These are phyloP conservation scores for Drosophila hamatofila DNA, from an alignment of 2,888 invertebrate species.

Conservation along the genomic window DNA sequence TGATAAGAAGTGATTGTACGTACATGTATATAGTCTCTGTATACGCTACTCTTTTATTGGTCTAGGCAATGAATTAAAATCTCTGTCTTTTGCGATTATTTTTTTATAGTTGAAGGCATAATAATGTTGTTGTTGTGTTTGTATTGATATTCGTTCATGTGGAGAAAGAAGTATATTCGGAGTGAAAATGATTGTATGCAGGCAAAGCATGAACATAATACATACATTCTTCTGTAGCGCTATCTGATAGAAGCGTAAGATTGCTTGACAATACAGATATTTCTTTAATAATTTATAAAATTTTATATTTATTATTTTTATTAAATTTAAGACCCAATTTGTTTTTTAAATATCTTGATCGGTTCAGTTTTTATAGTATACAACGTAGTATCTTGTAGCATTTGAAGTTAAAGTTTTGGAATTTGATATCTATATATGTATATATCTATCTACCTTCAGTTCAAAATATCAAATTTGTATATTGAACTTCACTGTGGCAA, in stretches of 20 bases:
- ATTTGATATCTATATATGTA: too few relatives aligned
- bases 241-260: background rate
- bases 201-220: background rate
- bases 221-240: too few relatives aligned
- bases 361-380: too few relatives aligned
- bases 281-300: background rate
- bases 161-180: background rate
- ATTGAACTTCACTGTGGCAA: too few relatives aligned
- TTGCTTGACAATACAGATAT: background rate
- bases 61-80: conserved; percentile 33
- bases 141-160: background rate
- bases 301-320: too few relatives aligned
- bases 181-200: background rate
- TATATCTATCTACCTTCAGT: too few relatives aligned
- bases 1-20: conserved; percentile 40
- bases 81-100: conserved; percentile 24
- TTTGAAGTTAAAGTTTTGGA: too few relatives aligned
- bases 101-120: conserved; percentile 15
- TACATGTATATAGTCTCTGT: background rate
- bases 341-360: too few relatives aligned
- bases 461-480: too few relatives aligned
- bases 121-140: conserved; percentile 1
- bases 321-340: too few relatives aligned
- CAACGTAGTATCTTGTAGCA: too few relatives aligned
- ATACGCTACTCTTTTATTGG: conserved; percentile 19